Evolutionary conservation across 2,113 vertebrate species (phyloP), one percentile per base, ranked within the genome.

Genomic region (Ellobius talpinus): DNA sequence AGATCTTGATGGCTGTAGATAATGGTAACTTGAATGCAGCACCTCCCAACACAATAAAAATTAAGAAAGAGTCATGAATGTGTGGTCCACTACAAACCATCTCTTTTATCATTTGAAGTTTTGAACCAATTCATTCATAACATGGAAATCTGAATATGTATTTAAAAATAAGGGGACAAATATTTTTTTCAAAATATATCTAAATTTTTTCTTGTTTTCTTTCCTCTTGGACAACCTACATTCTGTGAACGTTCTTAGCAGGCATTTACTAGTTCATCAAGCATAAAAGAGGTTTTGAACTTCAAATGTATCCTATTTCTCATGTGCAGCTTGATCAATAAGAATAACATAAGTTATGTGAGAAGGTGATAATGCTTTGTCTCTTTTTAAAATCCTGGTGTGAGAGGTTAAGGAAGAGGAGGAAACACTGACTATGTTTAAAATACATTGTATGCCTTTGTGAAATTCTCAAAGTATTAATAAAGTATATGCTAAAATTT

Each of bases 91-190:
- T 47, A 42, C 29, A 52, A 78, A 85, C 14, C 4, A 2, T 52
- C 89, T 93, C 17, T 89, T 36, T 94, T 24, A 88, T 90, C n/a
- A 42, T 26, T 65, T 85, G 52, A 93, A 90, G 50, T 55, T 93
- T 36, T 19, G 0, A 47, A n/a, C 79, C 63, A 61, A 47, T 93
- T 72, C 36, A n/a, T 65, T 91, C 58, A 55, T 90, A 42, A 68
- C 29, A 72, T 45, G 7, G 14, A 50, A 85, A 45, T 0, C 31
- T 77, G 31, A 39, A 52, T 96, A 79, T 87, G 21, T 87, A 66
- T 89, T 89, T 87, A 68, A 45, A 47, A 31, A n/a, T 63, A 91
- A 91, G 42, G 36, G 26, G n/a, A 78, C 31, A 79, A 23, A 55
- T 31, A 14, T 63, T 63, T 17, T 70, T 70, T 78, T 74, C 33